These are phyloP conservation scores for Ischnura elegans DNA, from an alignment of 2,888 invertebrate genomes.

Conservation along the genomic window DNA sequence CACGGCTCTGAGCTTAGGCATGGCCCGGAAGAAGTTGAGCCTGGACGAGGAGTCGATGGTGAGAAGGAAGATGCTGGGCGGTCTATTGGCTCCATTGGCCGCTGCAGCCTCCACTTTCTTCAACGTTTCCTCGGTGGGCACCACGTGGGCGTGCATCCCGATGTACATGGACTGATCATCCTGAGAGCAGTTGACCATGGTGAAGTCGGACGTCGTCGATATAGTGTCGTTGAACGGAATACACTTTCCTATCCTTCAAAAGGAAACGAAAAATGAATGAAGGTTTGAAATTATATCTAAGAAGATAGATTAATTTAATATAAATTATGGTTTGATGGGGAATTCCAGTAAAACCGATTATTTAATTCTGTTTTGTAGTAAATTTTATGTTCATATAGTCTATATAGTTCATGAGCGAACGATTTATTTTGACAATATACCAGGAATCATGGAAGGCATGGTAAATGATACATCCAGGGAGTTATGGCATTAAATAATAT, in stretches of 20 bases:
- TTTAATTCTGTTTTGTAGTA: no score
- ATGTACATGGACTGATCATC: background rate
- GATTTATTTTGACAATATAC: no score
- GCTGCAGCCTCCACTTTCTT: background rate
- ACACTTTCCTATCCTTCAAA: background rate
- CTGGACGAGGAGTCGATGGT: background rate
- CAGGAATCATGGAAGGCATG: no score
- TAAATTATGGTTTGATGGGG: no score
- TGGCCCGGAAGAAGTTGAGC: background rate
- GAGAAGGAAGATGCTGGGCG: background rate
- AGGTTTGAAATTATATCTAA: background rate
- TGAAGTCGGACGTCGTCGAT: background rate
- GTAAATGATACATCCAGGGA: no score
- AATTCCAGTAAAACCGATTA: no score
- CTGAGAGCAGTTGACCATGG: background rate
- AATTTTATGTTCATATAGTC: no score
- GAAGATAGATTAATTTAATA: no score
- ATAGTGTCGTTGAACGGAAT: background rate
- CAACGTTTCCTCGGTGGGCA: background rate
- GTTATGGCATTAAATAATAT: no score
- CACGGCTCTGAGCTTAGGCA: background rate
- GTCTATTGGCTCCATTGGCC: no score
- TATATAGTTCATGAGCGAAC: no score
- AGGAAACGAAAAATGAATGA: background rate
- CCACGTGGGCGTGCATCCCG: background rate